Percentiles rank a stretch among this genome's conserved stretches.
phyloP scores from a whole-genome alignment of 2,113 vertebrate genomes.

The Calidris pugnax region DNA sequence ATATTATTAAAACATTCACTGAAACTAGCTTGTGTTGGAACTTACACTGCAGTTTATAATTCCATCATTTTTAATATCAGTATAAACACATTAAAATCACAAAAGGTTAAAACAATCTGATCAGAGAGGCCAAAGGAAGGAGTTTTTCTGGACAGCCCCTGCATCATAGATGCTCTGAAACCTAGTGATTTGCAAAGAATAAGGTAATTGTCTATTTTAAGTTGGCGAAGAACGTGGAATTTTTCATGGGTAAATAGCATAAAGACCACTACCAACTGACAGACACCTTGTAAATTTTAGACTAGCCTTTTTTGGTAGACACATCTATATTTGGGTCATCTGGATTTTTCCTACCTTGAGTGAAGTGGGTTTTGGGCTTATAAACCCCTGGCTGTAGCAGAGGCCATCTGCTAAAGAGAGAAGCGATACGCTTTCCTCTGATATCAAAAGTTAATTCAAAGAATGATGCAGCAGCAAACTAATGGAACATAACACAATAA shows the following conservation, averaged over 20 bases:
- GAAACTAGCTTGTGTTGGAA: neutral
- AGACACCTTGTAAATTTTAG: neutral
- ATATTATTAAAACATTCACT: neutral
- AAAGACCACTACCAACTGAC: neutral
- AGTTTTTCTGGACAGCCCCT: neutral
- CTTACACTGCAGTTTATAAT: neutral
- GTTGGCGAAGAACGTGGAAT: neutral
- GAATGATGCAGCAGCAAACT: neutral
- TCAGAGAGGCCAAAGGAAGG: neutral
- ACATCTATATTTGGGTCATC: neutral
- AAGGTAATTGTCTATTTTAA: neutral
- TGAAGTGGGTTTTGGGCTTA: neutral
- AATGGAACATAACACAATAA: neutral
- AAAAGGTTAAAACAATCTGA: neutral
- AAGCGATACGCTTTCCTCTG: neutral
- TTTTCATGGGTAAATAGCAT: neutral
- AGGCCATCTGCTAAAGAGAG: neutral
- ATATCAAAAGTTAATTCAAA: neutral
- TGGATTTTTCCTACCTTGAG: neutral
- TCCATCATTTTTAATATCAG: neutral
- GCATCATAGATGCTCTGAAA: neutral
- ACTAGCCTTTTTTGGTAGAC: neutral
- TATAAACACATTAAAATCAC: neutral
- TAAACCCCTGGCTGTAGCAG: neutral
- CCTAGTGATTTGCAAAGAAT: neutral